Evolutionary conservation across 2,888 invertebrate genomes (phyloP), one percentile per base, ranked within the genome.

Genomic region (Kuschelorhynchus macadamiae): DNA sequence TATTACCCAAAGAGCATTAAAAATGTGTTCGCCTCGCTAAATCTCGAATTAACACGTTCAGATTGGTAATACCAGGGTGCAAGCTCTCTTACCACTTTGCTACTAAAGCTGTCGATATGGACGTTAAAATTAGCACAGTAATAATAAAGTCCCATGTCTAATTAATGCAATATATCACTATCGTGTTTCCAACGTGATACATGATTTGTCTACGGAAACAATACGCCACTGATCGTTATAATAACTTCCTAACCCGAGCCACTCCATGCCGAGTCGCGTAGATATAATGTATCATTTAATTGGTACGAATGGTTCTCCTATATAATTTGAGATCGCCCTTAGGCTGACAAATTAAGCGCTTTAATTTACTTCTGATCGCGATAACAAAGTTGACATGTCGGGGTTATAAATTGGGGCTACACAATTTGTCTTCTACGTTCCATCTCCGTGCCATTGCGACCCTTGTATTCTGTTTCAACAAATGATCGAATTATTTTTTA

Each of bases 301-400:
- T 75, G 74, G 75, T 72, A 72, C 64, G 67, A 73, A 69, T 70
- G 72, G 71, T 67, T 47, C 42, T 67, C 66, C 71, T 62, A 67
- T 73, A 75, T 74, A 76, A 75, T 75, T 74, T 67, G 70, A 69
- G 73, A 76, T 77, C 72, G 73, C 74, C 76, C 78, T 67, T 66
- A 67, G 77, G 78, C 77, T 79, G 79, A 79, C 78, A 78, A 79
- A 79, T 79, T 79, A 78, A 75, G 72, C 77, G 71, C 75, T 76
- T 77, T 79, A 79, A 79, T 79, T 77, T 78, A 77, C 79, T 78
- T 78, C 77, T 78, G 79, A 79, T 79, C 77, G 76, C 73, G 79
- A 79, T 79, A 78, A 71, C 74, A 64, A 75, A 75, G 74, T 76
- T 77, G 78, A 77, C 77, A 72, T 75, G 73, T 73, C 67, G 71